Evolutionary conservation across 2,888 invertebrate species (phyloP).

Genomic region (Gonocerus acuteangulatus): DNA sequence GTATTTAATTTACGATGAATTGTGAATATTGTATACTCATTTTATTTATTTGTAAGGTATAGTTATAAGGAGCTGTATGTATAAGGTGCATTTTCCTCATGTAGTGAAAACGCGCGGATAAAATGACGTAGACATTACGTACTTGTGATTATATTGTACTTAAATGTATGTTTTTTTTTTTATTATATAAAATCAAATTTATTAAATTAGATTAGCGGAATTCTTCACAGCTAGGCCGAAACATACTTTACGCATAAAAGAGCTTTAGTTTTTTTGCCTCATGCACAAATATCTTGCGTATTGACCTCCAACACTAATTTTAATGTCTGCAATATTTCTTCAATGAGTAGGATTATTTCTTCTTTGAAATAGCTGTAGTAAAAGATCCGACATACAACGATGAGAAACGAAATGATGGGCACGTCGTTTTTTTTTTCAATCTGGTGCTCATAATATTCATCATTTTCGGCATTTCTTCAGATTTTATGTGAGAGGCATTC

Average conservation of each 20-base stretch:
- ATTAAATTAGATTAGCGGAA: not conserved
- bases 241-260: not conserved
- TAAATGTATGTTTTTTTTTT: not conserved
- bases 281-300: not conserved
- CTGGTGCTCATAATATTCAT: too few species aligned
- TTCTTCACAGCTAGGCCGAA: not conserved
- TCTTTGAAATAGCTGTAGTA: not conserved
- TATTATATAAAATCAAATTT: not conserved
- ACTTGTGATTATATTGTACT: not conserved
- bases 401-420: too few species aligned
- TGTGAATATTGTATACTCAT: too few species aligned
- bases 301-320: not conserved
- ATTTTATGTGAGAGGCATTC: not conserved
- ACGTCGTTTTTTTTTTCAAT: too few species aligned
- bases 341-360: too few species aligned
- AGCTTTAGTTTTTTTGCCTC: not conserved
- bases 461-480: slow-evolving; percentile 19
- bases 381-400: not conserved
- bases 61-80: not conserved
- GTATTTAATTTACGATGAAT: not conserved
- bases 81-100: too few species aligned
- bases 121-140: not conserved
- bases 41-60: slow-evolving; percentile 1
- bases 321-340: not conserved
- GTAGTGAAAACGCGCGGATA: not conserved